phyloP scores from a whole-genome alignment of 2,113 vertebrate genomes.

The Petrocephalus zakoni region DNA sequence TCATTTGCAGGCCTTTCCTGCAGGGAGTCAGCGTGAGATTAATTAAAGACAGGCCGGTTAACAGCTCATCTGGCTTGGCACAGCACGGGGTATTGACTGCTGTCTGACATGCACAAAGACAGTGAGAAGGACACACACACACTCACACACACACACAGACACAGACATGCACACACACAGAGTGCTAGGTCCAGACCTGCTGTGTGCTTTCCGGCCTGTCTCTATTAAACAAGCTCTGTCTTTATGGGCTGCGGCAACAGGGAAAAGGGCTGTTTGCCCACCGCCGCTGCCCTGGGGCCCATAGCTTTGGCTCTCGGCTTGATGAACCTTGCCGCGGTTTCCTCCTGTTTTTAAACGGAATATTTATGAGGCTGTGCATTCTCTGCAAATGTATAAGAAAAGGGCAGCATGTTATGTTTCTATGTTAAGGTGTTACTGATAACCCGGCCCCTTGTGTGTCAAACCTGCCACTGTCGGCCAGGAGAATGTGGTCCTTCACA shows the following conservation, averaged over 20 bases:
- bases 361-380: background rate
- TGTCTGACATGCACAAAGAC: constrained; percentile 26
- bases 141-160: background rate
- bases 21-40: constrained; percentile 35
- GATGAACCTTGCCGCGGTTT: background rate
- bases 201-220: constrained; percentile 21
- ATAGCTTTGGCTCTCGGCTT: background rate
- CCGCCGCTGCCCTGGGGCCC: background rate
- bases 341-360: background rate
- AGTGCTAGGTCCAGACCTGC: background rate
- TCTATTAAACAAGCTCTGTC: constrained; percentile 45
- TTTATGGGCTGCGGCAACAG: constrained; percentile 51
- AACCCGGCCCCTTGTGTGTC: background rate
- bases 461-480: background rate
- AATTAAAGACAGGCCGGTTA: constrained; percentile 52
- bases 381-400: background rate
- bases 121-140: background rate
- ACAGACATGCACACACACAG: constrained; percentile 23
- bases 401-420: background rate
- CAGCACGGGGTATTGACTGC: constrained; percentile 37
- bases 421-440: background rate
- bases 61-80: constrained; percentile 48
- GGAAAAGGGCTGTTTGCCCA: constrained; percentile 25
- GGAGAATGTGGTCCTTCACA: background rate
- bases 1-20: constrained; percentile 42